Percentiles rank a stretch among this genome's conserved stretches.
phyloP scores from a whole-genome alignment of 2,113 vertebrate genomes.

The Alethe castanea region DNA sequence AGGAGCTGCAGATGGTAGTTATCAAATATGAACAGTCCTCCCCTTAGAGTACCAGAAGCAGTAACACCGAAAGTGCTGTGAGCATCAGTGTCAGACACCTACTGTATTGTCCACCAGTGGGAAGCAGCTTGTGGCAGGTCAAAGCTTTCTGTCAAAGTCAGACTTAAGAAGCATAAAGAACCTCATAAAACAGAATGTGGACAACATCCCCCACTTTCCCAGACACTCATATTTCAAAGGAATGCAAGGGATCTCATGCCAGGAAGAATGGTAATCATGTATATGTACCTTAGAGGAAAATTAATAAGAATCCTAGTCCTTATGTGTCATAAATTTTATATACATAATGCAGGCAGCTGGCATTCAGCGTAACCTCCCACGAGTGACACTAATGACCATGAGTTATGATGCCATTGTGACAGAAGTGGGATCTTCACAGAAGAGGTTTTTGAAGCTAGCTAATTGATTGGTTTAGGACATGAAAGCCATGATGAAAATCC shows the following conservation, averaged over 20 bases:
- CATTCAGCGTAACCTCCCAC: background rate
- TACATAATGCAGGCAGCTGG: background rate
- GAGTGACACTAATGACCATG: background rate
- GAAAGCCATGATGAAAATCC: background rate
- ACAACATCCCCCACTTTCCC: background rate
- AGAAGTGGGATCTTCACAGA: background rate
- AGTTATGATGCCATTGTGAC: background rate
- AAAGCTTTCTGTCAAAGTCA: background rate
- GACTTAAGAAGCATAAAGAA: background rate
- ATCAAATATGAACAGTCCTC: background rate
- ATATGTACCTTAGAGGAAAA: background rate
- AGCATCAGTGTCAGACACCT: background rate
- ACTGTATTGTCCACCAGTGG: background rate
- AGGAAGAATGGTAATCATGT: background rate
- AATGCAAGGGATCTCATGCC: background rate
- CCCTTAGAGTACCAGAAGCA: background rate
- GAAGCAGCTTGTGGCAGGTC: background rate
- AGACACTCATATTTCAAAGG: background rate
- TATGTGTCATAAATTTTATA: background rate
- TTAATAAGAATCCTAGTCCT: background rate
- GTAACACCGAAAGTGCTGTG: background rate
- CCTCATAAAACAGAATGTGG: background rate
- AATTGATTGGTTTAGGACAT: background rate
- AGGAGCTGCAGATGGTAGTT: background rate
- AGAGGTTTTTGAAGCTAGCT: background rate